Base-by-base conservation (phyloP, 2,113 vertebrate species). In the Oreocharis arfaki region DNA sequence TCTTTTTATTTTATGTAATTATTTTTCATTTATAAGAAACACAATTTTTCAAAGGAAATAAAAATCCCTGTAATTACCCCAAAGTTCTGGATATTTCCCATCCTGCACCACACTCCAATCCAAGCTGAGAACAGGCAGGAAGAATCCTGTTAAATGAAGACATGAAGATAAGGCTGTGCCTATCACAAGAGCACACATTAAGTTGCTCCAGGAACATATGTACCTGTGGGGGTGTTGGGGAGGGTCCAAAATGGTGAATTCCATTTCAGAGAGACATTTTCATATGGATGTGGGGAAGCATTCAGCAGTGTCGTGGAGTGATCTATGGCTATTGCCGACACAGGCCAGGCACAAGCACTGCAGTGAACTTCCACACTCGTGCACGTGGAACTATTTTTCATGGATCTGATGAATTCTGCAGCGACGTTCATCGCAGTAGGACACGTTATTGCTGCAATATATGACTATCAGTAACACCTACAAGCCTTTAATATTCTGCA, bases 401-500 rank as follows among this genome's bases (percentile, higher is more conserved):
- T 76, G 87, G 71, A 19, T 11, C 1, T 65, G 91, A 96, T 94
- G 95, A 73, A 42, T 87, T 74, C 89, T 32, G 73, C 76, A 50
- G 81, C 6, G 30, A 44, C 7, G 37, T 39, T 56, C 76, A 28
- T 11, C 33, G 88, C 74, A 39, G 70, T 23, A 63, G 85, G 56
- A 90, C 79, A 80, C 89, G 61, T 93, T 59, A 50, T 33, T 8
- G 75, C 90, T n/a, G 57, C 91, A 55, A 84, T 53, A 55, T 56
- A n/a, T 19, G 73, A 50, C 87, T 89, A 84, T 84, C 49, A 11
- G 81, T 13, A 85, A 84, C 96, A 95, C 94, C 95, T 90, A 68
- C 94, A 50, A 65, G 44, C 77, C 91, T 95, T 84, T 90, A 85
- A 96, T 71, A 87, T 87, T 71, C 94, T 74, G 59, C 91, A 83